Percentiles rank a stretch among this genome's conserved stretches.
Conservation (phyloP, 1,140 invertebrate species). For the Euschistus heros region DNA sequence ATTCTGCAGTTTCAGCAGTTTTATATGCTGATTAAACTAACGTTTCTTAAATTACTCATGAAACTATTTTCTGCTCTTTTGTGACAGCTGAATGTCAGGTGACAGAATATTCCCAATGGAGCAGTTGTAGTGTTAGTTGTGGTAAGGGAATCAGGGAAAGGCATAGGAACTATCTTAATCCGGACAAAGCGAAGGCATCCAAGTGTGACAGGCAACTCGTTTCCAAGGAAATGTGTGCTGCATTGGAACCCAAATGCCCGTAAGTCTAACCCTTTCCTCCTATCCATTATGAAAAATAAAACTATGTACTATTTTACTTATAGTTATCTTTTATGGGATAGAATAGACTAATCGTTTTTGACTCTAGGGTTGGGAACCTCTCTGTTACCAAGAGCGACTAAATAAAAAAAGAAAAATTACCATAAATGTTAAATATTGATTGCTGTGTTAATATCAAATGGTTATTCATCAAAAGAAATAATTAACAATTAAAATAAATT, state of each 20-base stretch:
- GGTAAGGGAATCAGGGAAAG: slow-evolving; percentile 61
- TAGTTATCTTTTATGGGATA: too few species aligned
- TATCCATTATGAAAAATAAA: background rate
- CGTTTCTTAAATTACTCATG: too few species aligned
- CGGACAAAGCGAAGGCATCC: slow-evolving; percentile 9
- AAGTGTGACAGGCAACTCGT: slow-evolving; percentile 67
- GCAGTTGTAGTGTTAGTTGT: slow-evolving; percentile 70
- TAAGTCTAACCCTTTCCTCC: background rate
- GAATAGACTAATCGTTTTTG: too few species aligned
- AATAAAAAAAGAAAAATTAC: too few species aligned
- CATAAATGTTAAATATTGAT: too few species aligned
- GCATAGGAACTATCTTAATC: slow-evolving; percentile 11
- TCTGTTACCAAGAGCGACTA: too few species aligned
- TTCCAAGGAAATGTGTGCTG: slow-evolving; percentile 79
- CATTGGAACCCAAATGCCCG: slow-evolving; percentile 51
- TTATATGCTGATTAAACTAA: too few species aligned
- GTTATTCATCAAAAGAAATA: too few species aligned
- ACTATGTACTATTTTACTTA: background rate
- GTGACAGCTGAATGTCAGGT: slow-evolving; percentile 35
- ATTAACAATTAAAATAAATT: too few species aligned
- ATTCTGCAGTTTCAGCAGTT: too few species aligned
- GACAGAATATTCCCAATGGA: slow-evolving; percentile 50
- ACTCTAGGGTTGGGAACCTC: too few species aligned
- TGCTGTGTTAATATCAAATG: too few species aligned
- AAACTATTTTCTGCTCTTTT: background rate